Evolutionary conservation across 2,888 invertebrate genomes (phyloP).

Genomic region (Eumerus sabulonum): DNA sequence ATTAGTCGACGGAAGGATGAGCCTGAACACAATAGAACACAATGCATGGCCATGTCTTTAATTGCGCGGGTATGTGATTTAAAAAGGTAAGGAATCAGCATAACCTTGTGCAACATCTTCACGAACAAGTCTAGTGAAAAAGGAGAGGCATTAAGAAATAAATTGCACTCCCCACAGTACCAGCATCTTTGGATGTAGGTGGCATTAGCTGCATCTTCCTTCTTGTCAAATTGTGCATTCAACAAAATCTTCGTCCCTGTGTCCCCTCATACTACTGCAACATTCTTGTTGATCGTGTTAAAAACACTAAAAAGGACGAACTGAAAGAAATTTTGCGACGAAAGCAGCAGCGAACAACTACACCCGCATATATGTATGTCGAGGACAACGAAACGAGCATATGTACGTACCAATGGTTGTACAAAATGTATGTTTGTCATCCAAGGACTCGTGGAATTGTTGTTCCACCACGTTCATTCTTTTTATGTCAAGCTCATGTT

Average conservation of each 20-base stretch:
- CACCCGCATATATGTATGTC: too few relatives aligned
- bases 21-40: constrained; percentile 6
- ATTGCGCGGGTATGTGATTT: neutral
- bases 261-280: constrained; percentile 9
- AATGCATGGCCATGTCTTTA: constrained; percentile 3
- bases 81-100: constrained; percentile 33
- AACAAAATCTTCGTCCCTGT: constrained; percentile 7
- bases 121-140: constrained; percentile 17
- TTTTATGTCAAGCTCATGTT: constrained; percentile 33
- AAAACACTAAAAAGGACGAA: constrained; percentile 33
- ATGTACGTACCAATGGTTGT: too few relatives aligned
- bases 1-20: constrained; percentile 16
- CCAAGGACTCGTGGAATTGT: constrained; percentile 46
- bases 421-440: too few relatives aligned
- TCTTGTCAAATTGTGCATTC: constrained; percentile 29
- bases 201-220: neutral
- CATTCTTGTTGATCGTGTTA: neutral
- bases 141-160: constrained; percentile 56
- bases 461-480: constrained; percentile 13
- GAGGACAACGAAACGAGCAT: too few relatives aligned
- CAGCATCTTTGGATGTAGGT: too few relatives aligned
- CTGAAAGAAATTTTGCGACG: constrained; percentile 14
- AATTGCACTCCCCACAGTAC: neutral
- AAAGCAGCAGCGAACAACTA: constrained; percentile 29
- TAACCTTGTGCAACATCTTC: constrained; percentile 45